Evolutionary conservation across 2,888 invertebrate genomes (phyloP).

Genomic region (Drosophila picticornis): DNA sequence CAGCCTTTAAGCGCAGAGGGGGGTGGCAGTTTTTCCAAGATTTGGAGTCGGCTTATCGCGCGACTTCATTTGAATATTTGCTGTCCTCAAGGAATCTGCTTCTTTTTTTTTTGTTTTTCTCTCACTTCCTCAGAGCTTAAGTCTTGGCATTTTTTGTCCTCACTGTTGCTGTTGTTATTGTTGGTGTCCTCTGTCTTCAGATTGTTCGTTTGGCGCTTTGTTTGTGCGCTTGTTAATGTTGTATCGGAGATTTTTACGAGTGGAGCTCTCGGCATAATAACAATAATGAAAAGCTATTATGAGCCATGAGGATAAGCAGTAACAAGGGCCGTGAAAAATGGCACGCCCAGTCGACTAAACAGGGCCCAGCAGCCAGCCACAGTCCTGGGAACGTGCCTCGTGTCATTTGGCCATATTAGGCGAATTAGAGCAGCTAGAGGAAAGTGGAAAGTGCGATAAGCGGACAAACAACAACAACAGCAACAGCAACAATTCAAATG

Average conservation of each 20-base stretch:
- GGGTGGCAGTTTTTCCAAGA: constrained; percentile 82
- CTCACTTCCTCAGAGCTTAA: constrained; percentile 39
- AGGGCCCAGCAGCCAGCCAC: constrained; percentile 9
- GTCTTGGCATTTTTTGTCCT: constrained; percentile 38
- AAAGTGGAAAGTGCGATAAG: constrained; percentile 52
- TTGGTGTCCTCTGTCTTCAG: constrained; percentile 7
- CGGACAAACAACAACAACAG: constrained; percentile 25
- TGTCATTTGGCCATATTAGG: constrained; percentile 77
- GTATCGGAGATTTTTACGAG: constrained; percentile 80
- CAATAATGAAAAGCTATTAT: constrained; percentile 84
- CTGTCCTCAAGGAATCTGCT: constrained; percentile 54
- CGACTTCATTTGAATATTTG: constrained; percentile 84
- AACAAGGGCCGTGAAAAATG: constrained; percentile 67
- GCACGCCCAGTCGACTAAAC: constrained; percentile 67
- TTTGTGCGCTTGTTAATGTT: constrained; percentile 84
- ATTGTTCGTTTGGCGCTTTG: constrained; percentile 56
- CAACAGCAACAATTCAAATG: constrained; percentile 3
- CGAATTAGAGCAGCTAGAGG: constrained; percentile 71
- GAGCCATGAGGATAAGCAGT: constrained; percentile 73
- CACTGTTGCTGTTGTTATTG: constrained; percentile 11
- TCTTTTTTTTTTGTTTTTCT: constrained; percentile 1
- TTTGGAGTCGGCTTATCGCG: constrained; percentile 85
- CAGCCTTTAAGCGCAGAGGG: not conserved
- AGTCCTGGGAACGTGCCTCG: constrained; percentile 41
- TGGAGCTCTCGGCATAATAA: constrained; percentile 79